Evolutionary conservation across 2,797 vertebrate genomes (phyloP).

Genomic region (Acestrorhynchus altus): DNA sequence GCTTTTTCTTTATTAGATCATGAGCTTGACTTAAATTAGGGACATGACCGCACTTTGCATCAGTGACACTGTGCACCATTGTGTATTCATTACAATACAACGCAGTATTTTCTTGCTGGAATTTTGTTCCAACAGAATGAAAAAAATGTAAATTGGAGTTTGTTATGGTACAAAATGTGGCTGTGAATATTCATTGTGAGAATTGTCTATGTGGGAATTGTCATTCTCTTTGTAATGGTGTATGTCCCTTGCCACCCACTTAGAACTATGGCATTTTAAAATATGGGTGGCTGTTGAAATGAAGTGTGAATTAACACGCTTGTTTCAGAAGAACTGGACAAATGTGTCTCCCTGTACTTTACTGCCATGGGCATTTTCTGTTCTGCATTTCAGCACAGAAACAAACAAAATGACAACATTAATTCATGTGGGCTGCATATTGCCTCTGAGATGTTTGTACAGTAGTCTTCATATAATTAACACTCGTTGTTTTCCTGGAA

Average conservation of each 20-base stretch:
- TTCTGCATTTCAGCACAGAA: neutral
- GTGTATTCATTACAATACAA: too few species aligned
- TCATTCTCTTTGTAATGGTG: too few species aligned
- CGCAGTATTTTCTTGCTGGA: too few species aligned
- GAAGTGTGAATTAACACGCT: neutral
- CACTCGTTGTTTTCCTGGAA: conserved; percentile 23
- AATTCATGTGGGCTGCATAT: conserved; percentile 6
- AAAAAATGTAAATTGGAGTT: too few species aligned
- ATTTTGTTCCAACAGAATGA: too few species aligned
- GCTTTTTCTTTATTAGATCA: too few species aligned
- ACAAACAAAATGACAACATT: conserved; percentile 14
- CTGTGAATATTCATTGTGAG: too few species aligned
- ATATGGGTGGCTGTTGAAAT: neutral
- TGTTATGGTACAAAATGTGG: too few species aligned
- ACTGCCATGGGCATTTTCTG: neutral
- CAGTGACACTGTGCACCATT: too few species aligned
- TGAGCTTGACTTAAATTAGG: neutral
- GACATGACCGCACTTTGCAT: too few species aligned
- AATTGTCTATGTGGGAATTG: too few species aligned
- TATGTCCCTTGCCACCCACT: neutral
- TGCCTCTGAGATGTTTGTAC: conserved; percentile 17
- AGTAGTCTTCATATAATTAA: conserved; percentile 16
- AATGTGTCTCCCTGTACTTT: neutral
- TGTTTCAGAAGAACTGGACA: neutral
- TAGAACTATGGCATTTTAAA: neutral